phyloP scores from a whole-genome alignment of 2,797 vertebrate genomes.

The Xenentodon cancila region DNA sequence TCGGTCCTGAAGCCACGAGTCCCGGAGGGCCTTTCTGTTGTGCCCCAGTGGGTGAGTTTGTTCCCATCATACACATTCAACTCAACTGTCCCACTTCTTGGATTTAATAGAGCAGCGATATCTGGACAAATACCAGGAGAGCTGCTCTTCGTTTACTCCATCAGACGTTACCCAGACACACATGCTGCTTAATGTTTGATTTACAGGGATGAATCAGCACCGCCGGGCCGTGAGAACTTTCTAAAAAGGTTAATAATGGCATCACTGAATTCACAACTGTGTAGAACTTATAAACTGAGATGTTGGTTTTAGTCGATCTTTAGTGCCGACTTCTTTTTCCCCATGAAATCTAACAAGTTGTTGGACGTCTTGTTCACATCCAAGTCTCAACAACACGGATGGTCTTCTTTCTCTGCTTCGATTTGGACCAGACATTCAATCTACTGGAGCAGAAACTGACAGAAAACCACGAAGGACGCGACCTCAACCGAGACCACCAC shows the following conservation, averaged over 20 bases:
- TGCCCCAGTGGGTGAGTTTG: neutral
- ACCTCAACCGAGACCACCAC: too few species aligned
- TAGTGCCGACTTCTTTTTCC: too few species aligned
- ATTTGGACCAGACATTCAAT: too few species aligned
- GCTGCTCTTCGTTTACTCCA: conserved; percentile 43
- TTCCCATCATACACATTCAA: conserved; percentile 19
- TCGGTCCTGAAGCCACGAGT: conserved; percentile 8
- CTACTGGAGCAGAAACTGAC: too few species aligned
- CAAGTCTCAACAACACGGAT: too few species aligned
- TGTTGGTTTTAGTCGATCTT: too few species aligned
- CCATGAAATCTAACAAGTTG: too few species aligned
- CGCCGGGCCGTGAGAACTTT: conserved; percentile 5
- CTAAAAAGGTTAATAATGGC: neutral
- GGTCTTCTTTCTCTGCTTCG: too few species aligned
- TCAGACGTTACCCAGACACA: conserved; percentile 61
- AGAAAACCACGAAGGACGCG: too few species aligned
- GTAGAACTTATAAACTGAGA: too few species aligned
- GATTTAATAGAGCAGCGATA: conserved; percentile 51
- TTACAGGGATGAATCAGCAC: conserved; percentile 21
- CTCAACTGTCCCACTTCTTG: conserved; percentile 28
- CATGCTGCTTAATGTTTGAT: conserved; percentile 35
- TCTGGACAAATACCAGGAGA: conserved; percentile 42
- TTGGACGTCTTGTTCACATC: too few species aligned
- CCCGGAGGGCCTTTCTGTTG: conserved; percentile 6
- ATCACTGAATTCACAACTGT: too few species aligned